phyloP scores from a whole-genome alignment of 1,140 invertebrate genomes.

The Psix sp. region DNA sequence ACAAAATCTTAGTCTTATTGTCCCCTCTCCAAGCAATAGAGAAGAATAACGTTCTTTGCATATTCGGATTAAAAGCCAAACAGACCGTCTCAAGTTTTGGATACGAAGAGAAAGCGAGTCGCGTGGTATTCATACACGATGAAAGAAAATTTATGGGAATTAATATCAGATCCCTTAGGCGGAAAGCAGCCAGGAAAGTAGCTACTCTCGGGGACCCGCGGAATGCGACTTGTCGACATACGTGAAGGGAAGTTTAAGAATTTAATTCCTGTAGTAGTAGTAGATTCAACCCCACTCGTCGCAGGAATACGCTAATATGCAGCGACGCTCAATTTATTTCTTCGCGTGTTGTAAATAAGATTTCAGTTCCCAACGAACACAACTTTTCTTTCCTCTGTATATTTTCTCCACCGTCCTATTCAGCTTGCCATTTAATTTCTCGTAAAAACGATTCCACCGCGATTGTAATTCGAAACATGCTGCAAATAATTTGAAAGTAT shows the following conservation, averaged over 20 bases:
- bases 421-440: slow-evolving; percentile 16
- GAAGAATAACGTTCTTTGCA: slow-evolving; percentile 75
- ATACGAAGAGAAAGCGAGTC: slow-evolving; percentile 50
- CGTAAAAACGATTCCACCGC: neutral
- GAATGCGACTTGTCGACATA: slow-evolving; percentile 75
- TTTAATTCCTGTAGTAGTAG: slow-evolving; percentile 72
- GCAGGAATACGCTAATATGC: slow-evolving; percentile 53
- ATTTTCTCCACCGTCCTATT: slow-evolving; percentile 4
- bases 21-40: slow-evolving; percentile 38
- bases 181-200: slow-evolving; percentile 40
- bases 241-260: slow-evolving; percentile 77
- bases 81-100: slow-evolving; percentile 62
- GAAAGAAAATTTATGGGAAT: slow-evolving; percentile 79
- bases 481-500: neutral
- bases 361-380: slow-evolving; percentile 47
- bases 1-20: slow-evolving; percentile 56
- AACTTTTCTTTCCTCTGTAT: slow-evolving; percentile 5
- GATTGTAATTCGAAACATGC: neutral
- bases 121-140: slow-evolving; percentile 67
- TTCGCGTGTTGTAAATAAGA: slow-evolving; percentile 39
- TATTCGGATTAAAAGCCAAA: slow-evolving; percentile 75
- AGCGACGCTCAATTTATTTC: slow-evolving; percentile 60
- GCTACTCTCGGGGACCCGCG: slow-evolving; percentile 68
- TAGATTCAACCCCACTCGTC: slow-evolving; percentile 6
- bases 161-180: slow-evolving; percentile 75